These are phyloP conservation scores for Cyphomyrus discorhynchus DNA, from an alignment of 2,113 vertebrate species.

Conservation along the genomic window DNA sequence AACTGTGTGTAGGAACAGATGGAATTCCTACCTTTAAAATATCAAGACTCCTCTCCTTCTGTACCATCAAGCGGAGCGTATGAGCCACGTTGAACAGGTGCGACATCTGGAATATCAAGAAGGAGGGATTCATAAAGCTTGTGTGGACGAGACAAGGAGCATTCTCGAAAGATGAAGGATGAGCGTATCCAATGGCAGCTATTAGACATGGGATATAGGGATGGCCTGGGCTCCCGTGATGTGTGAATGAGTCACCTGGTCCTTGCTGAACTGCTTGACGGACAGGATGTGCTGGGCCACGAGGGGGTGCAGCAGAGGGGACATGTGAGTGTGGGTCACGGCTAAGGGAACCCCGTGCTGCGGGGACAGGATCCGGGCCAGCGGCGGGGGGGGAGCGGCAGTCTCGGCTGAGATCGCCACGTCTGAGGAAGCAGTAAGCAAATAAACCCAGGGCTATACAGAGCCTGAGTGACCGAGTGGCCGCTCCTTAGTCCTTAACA, in stretches of 20 bases:
- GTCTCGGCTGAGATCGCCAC: conserved; percentile 47
- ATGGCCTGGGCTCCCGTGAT: neutral
- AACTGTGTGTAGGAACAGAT: neutral
- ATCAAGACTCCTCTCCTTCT: conserved; percentile 89
- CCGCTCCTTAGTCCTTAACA: neutral
- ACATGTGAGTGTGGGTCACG: conserved; percentile 69
- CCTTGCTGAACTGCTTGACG: conserved; percentile 87
- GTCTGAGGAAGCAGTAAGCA: conserved; percentile 40
- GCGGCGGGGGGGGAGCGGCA: conserved; percentile 59
- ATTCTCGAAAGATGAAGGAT: neutral
- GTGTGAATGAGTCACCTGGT: conserved; percentile 68
- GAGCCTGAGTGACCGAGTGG: neutral
- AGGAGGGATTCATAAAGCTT: neutral
- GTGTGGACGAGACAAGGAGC: neutral
- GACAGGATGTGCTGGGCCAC: conserved; percentile 88
- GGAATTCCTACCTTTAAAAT: conserved; percentile 76
- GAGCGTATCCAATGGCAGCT: neutral
- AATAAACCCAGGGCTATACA: neutral
- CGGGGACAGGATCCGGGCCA: conserved; percentile 78
- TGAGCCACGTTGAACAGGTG: conserved; percentile 91
- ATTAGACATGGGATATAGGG: neutral
- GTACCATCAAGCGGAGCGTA: conserved; percentile 81
- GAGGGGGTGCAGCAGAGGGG: conserved; percentile 73
- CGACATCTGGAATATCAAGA: conserved; percentile 66
- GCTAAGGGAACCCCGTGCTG: conserved; percentile 54